Conservation (phyloP, 2,888 invertebrate genomes). For the Tetropium fuscum region DNA sequence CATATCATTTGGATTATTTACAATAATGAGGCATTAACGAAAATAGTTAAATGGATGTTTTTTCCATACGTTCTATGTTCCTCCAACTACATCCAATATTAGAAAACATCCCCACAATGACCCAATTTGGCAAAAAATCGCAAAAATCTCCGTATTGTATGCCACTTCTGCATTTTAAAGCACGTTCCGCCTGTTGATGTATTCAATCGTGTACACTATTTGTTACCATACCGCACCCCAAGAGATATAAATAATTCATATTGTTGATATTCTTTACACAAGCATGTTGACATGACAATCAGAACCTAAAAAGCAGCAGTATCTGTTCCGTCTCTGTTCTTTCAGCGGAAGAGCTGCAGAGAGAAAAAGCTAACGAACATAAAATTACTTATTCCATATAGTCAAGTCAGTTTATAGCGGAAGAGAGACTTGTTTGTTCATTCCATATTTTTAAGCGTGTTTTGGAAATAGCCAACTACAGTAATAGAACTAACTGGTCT, state of each 20-base stretch:
- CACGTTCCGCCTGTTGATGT: constrained; percentile 1
- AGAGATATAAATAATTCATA: constrained; percentile 14
- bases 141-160: too few species aligned
- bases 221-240: neutral
- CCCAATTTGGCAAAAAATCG: too few species aligned
- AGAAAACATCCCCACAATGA: too few species aligned
- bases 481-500: too few species aligned
- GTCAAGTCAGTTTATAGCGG: constrained; percentile 2
- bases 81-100: too few species aligned
- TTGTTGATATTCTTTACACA: constrained; percentile 13
- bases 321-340: constrained; percentile 9
- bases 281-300: constrained; percentile 21
- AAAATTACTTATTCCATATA: constrained; percentile 12
- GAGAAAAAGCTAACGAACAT: constrained; percentile 8
- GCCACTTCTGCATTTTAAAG: constrained; percentile 6
- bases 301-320: constrained; percentile 10
- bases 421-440: constrained; percentile 4
- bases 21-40: too few species aligned
- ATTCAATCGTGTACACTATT: constrained; percentile 9
- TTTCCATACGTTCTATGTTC: too few species aligned
- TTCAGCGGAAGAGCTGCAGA: constrained; percentile 1
- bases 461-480: constrained; percentile 17
- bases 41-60: too few species aligned
- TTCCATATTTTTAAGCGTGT: constrained; percentile 16
- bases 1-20: too few species aligned